Base-by-base conservation (phyloP, 2,888 invertebrate genomes). In the Steinernema hermaphroditum region DNA sequence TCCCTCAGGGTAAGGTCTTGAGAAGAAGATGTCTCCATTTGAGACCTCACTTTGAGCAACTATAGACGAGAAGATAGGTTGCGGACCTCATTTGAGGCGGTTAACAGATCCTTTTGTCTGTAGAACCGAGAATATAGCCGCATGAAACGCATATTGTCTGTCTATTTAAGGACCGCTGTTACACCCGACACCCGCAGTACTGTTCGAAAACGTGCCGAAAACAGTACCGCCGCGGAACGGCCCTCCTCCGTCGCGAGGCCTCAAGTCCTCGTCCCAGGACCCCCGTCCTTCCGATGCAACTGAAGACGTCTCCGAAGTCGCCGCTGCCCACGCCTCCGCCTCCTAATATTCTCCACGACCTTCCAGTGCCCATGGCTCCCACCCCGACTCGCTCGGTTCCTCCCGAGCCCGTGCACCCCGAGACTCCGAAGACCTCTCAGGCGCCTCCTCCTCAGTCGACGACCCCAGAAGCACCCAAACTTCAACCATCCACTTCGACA, bases 171-270 rank as follows among this genome's bases (percentile, higher is more conserved):
- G 24, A 54, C 19, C 24, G 54, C 6, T 54, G 2, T 27, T 54
- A 54, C 54, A 22, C 6, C 27, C 22, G 54, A 4, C 54, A 54
- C 27, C 54, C 54, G 12, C 54, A 54, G 16, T 54, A 54, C 54
- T 54, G 54, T 16, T 54, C 54, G 2, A 54, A 54, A 27, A 8
- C 54, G 12, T 54, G 54, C 27, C 54, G 54, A 22, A 54, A 54
- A 22, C 54, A 24, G 2, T 54, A 54, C 16, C 54, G 54, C 6
- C 54, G 54, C 2, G 22, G 24, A 19, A 24, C 54, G 19, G 54
- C 54, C 22, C 24, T 54, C 6, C 27, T 54, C 8, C 54, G 54
- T 24, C 54, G 54, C 19, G 24, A 54, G 12, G 54, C 27, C 27
- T 6, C 19, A 4, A 46, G 46, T 46, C 46, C 46, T 54, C 27